Percentiles rank a stretch among this genome's conserved stretches.
Conservation (phyloP, 2,113 vertebrate genomes). For the Calonectris borealis region DNA sequence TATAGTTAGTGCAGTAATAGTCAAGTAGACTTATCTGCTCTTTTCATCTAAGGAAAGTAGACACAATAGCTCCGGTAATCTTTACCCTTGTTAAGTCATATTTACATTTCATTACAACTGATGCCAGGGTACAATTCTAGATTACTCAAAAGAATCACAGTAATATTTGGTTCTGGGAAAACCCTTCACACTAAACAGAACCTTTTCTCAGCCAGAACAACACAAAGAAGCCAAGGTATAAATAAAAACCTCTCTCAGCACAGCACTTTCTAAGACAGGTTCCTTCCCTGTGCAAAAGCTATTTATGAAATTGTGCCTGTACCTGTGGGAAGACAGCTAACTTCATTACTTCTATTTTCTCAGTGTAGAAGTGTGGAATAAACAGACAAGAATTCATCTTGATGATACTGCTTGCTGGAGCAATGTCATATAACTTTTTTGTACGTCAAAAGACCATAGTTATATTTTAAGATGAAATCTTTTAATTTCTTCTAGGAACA, state of each 20-base stretch:
- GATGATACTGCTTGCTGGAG: not conserved
- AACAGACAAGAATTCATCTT: not conserved
- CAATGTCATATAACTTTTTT: not conserved
- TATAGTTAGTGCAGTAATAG: not conserved
- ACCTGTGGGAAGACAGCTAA: not conserved
- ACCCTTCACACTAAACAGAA: not conserved
- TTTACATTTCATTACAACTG: not conserved
- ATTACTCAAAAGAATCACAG: not conserved
- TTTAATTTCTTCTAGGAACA: not conserved
- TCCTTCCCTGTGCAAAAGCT: not conserved
- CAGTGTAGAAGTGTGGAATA: not conserved
- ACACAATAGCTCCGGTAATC: fast-evolving
- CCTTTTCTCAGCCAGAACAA: not conserved
- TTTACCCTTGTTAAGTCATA: not conserved
- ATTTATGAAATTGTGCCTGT: not conserved
- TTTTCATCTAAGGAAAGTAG: not conserved
- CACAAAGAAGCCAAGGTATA: not conserved
- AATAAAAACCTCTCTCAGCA: not conserved
- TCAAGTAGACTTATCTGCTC: not conserved
- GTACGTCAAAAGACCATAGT: not conserved
- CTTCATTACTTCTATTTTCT: not conserved
- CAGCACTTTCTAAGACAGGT: not conserved
- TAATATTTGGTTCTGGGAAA: not conserved
- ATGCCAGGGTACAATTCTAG: not conserved
- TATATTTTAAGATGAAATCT: not conserved